Evolutionary conservation across 1,140 invertebrate species (phyloP), one percentile per base, ranked within the genome.

Genomic region (Drosophila kohkoa): DNA sequence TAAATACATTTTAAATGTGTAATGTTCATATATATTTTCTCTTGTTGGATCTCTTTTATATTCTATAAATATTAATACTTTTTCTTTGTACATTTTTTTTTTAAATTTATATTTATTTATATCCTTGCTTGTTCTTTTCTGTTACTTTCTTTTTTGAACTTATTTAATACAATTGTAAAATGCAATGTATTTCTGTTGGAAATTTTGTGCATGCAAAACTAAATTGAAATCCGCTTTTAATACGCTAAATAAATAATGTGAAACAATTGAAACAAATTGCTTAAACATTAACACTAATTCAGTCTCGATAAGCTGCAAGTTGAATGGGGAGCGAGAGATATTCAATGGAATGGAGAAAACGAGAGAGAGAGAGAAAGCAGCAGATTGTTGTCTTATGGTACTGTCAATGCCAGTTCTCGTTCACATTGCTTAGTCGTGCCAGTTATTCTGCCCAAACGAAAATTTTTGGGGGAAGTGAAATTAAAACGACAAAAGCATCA

Each of bases 401-500:
- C 75, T 70, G 81, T 48, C 55, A 28, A 64, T 75, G 49, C 30
- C 75, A 68, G 66, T 15, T 52, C 13, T 49, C 49, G 43, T n/a
- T 38, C 16, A n/a, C 45, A 41, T 35, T 67, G 70, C 65, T 70
- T 58, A 66, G 38, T 71, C 52, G 52, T 64, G 35, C 45, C 79
- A 74, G 52, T 77, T 81, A 69, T 79, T 75, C 45, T 69, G 74
- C 60, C 60, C 48, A 63, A 66, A 25, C 20, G 20, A 46, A 70
- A 38, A 28, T 63, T 48, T 2, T 25, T 4, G 3, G 59, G 10
- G 45, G 20, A 59, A 69, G 63, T 69, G 65, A 74, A 86, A 88
- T 86, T 86, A 88, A 88, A 79, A 79, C 71, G 82, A 87, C 72
- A 65, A 45, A 76, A 73, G 57, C 57, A 60, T 49, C 51, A 49